Evolutionary conservation across 1,140 invertebrate genomes (phyloP), one percentile per base, ranked within the genome.

Genomic region (Aphis craccivora): DNA sequence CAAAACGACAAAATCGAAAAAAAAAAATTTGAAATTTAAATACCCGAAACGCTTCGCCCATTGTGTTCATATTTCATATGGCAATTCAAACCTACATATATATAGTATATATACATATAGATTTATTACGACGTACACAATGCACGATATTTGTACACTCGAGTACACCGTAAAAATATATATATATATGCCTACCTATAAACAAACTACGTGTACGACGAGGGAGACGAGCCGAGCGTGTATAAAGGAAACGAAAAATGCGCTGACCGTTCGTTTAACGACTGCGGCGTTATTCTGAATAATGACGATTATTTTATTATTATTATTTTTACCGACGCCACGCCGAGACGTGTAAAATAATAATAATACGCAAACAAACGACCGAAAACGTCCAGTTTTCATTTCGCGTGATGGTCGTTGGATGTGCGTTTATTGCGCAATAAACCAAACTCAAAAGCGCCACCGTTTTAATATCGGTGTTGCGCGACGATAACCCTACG

Each of bases 1-100:
- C 43, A 25, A 87, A 87, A 45, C 43, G 40, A 86, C 43, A 23
- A 30, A n/a, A 87, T 45, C 37, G 37, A 43, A 76, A 35, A n/a
- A 35, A n/a, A 81, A 83, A 22, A 83, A 87, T 51, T 48, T 87
- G 14, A 22, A 87, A 87, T 87, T 87, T 48, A 87, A 87, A 87
- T 87, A 87, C 43, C 43, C 84, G 40, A 87, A 86, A 87, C 84
- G 23, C 30, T 87, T 45, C 11, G 25, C 11, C 40, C 84, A 87
- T 87, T 87, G 84, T 87, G 30, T 87, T 48, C 84, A 22, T 87
- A 30, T 40, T 37, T 37, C 60, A n/a, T 76, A 76, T 7, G 81
- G 2, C 37, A 20, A 40, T 23, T 30, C 20, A 2, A 67, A 30
- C 60, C 60, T 67, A 14, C 4, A 67, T 9, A 9, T 25, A 25